A percentile compares a stretch with the other conserved stretches of the same genome.
These are phyloP conservation scores for Orchesella cincta DNA, from an alignment of 1,140 invertebrate genomes.

Conservation along the genomic window DNA sequence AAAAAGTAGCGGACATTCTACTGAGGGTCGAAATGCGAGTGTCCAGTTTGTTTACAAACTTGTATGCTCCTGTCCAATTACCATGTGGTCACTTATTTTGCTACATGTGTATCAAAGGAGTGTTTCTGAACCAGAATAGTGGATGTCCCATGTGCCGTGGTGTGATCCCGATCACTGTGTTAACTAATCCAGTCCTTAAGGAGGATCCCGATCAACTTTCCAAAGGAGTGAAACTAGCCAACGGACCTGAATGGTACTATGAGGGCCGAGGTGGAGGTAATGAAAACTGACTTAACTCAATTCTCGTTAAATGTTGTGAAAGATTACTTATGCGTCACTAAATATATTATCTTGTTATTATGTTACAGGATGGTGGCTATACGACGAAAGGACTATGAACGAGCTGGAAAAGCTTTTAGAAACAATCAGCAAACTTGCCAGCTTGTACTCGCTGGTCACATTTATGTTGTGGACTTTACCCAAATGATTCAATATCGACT, in stretches of 20 bases:
- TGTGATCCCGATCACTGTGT: constrained; percentile 77
- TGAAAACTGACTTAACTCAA: constrained; percentile 11
- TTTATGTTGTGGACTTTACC: constrained; percentile 89
- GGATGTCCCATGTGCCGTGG: constrained; percentile 82
- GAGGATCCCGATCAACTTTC: constrained; percentile 58
- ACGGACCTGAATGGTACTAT: constrained; percentile 91
- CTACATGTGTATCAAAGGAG: constrained; percentile 92
- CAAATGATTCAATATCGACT: constrained; percentile 82
- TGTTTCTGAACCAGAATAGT: constrained; percentile 71
- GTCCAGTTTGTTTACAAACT: constrained; percentile 87
- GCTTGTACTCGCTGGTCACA: constrained; percentile 85
- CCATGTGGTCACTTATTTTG: constrained; percentile 94
- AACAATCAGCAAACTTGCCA: constrained; percentile 75
- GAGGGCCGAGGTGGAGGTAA: constrained; percentile 81
- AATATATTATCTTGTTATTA: constrained; percentile 51
- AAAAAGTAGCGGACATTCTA: too few relatives aligned
- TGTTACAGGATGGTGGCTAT: constrained; percentile 91
- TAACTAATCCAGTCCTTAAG: constrained; percentile 79
- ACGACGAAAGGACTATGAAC: constrained; percentile 83
- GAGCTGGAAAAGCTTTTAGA: constrained; percentile 82
- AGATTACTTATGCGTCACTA: constrained; percentile 16
- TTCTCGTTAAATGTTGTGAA: neutral
- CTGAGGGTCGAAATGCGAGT: too few relatives aligned
- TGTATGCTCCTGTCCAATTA: constrained; percentile 79
- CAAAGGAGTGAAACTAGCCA: constrained; percentile 60